Conservation (phyloP, 2,888 invertebrate genomes). For the Perdita meconis region DNA sequence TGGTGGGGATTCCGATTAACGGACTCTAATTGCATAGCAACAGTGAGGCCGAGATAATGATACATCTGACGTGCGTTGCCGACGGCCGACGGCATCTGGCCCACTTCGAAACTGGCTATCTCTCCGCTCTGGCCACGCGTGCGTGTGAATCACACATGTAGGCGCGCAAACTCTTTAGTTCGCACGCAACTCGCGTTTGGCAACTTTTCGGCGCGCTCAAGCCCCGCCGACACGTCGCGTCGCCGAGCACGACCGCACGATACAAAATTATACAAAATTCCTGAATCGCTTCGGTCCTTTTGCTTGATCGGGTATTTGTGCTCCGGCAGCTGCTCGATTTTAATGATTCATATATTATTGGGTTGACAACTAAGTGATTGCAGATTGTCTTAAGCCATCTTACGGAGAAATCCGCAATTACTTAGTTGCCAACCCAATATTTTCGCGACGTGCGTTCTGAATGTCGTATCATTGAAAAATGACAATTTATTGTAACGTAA, state of each 20-base stretch:
- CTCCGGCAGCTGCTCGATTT: no score
- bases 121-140: conserved; percentile 41
- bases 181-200: conserved; percentile 43
- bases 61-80: conserved; percentile 80
- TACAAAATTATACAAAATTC: conserved; percentile 19
- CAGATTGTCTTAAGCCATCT: no score
- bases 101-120: conserved; percentile 75
- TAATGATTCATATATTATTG: no score
- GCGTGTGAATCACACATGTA: neutral
- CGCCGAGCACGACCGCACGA: conserved; percentile 5
- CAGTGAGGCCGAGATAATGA: conserved; percentile 82
- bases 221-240: conserved; percentile 47
- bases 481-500: no score
- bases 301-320: no score
- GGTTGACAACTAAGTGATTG: no score
- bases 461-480: no score
- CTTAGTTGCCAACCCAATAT: no score
- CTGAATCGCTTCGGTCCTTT: neutral
- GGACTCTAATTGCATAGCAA: conserved; percentile 83
- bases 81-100: conserved; percentile 77
- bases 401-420: no score
- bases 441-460: no score
- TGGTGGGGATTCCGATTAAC: conserved; percentile 79
- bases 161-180: conserved; percentile 31
- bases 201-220: no score